phyloP scores from a whole-genome alignment of 2,888 invertebrate species.

The Abrostola tripartita region DNA sequence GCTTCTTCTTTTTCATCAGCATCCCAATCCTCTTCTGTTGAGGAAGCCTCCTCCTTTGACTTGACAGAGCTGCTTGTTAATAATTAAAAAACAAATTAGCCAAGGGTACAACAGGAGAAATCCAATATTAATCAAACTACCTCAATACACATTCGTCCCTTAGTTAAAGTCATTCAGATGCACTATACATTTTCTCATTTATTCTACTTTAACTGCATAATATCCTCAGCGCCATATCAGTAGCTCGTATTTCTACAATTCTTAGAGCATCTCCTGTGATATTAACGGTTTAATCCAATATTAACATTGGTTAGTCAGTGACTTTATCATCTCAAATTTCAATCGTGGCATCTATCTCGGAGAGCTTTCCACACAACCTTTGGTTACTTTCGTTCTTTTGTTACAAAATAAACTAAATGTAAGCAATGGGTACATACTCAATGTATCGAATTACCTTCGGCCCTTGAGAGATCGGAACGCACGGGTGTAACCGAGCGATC shows the following conservation, averaged over 20 bases:
- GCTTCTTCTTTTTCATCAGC: slow-evolving; percentile 82
- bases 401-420: slow-evolving; percentile 57
- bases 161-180: slow-evolving; percentile 5
- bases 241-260: slow-evolving; percentile 27
- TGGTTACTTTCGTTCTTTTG: slow-evolving; percentile 35
- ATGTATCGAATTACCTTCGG: slow-evolving; percentile 83
- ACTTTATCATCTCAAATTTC: slow-evolving; percentile 34
- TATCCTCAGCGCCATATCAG: slow-evolving; percentile 23
- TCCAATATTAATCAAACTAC: slow-evolving; percentile 8
- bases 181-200: slow-evolving; percentile 18
- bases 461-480: slow-evolving; percentile 83
- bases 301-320: slow-evolving; percentile 21
- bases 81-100: slow-evolving; percentile 33
- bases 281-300: slow-evolving; percentile 25
- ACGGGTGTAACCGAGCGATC: slow-evolving; percentile 80
- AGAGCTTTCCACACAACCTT: slow-evolving; percentile 29
- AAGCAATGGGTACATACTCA: slow-evolving; percentile 66
- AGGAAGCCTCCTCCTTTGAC: slow-evolving; percentile 84
- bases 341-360: slow-evolving; percentile 26
- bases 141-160: slow-evolving; percentile 18
- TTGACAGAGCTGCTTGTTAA: slow-evolving; percentile 76
- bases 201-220: slow-evolving; percentile 36
- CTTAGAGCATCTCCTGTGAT: slow-evolving; percentile 37
- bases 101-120: not conserved
- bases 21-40: slow-evolving; percentile 86